Percentiles rank a stretch among this genome's conserved stretches.
Conservation (phyloP, 2,888 invertebrate species). For the Ecliptopera silaceata region DNA sequence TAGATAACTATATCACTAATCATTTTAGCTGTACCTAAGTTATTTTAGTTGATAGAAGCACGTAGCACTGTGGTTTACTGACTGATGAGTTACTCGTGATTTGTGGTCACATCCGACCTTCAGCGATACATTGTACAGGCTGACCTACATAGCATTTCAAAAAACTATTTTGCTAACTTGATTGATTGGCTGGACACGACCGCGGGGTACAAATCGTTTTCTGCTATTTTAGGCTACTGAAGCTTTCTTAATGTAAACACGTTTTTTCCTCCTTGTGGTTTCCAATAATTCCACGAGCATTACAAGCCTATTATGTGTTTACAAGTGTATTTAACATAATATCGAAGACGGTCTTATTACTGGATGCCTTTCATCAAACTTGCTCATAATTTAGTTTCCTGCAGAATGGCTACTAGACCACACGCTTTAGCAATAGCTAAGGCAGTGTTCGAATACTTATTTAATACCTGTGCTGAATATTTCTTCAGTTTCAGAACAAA, state of each 20-base stretch:
- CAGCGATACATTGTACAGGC: conserved; percentile 5
- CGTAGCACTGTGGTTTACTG: conserved; percentile 1
- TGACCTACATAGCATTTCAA: conserved; percentile 5
- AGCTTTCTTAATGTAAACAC: background rate
- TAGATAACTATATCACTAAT: too few species aligned
- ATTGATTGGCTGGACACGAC: conserved; percentile 17
- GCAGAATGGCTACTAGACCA: background rate
- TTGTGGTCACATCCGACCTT: conserved; percentile 19
- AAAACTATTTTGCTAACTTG: conserved; percentile 16
- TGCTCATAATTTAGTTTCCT: background rate
- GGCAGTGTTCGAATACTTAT: background rate
- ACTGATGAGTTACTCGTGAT: conserved; percentile 19
- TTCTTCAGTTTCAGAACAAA: too few species aligned
- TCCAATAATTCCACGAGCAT: background rate
- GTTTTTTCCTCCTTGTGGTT: background rate
- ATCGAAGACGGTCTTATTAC: background rate
- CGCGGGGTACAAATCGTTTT: background rate
- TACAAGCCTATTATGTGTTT: too few species aligned
- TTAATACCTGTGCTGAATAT: too few species aligned
- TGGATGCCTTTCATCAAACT: conserved; percentile 1
- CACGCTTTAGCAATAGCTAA: background rate
- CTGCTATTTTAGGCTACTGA: background rate
- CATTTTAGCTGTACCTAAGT: too few species aligned
- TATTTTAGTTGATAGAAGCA: background rate
- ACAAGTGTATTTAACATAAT: background rate